Percentiles rank a stretch among this genome's conserved stretches.
Conservation (phyloP, 2,888 invertebrate genomes). For the Phengaris arion region DNA sequence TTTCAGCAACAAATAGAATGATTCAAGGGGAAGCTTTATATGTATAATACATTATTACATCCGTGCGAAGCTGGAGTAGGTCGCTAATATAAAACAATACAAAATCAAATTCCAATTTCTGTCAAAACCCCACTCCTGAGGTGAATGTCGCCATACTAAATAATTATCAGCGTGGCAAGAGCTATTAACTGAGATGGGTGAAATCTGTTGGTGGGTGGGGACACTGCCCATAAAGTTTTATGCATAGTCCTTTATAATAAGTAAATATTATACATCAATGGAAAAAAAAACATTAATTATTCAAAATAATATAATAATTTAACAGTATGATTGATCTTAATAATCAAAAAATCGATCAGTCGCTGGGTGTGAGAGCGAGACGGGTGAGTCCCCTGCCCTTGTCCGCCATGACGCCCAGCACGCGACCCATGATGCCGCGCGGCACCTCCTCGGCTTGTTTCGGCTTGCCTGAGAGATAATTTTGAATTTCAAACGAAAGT, state of each 20-base stretch:
- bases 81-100: too few relatives aligned
- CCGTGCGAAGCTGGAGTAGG: too few relatives aligned
- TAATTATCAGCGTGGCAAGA: too few relatives aligned
- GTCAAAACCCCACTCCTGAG: too few relatives aligned
- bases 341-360: conserved; percentile 37
- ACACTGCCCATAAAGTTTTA: too few relatives aligned
- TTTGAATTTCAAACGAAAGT: conserved; percentile 16
- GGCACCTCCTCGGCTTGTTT: conserved; percentile 43
- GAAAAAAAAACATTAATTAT: neutral
- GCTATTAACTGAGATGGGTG: too few relatives aligned
- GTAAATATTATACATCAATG: neutral
- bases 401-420: conserved; percentile 66
- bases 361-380: conserved; percentile 56
- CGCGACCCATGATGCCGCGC: conserved; percentile 58
- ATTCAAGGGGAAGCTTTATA: too few relatives aligned
- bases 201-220: too few relatives aligned
- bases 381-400: conserved; percentile 63
- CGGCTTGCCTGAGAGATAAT: conserved; percentile 38
- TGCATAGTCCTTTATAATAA: neutral
- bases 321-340: neutral
- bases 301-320: conserved; percentile 5
- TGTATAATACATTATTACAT: too few relatives aligned
- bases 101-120: too few relatives aligned
- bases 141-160: too few relatives aligned
- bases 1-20: too few relatives aligned